Conservation (phyloP, 2,888 invertebrate species). For the Thereva unica region DNA sequence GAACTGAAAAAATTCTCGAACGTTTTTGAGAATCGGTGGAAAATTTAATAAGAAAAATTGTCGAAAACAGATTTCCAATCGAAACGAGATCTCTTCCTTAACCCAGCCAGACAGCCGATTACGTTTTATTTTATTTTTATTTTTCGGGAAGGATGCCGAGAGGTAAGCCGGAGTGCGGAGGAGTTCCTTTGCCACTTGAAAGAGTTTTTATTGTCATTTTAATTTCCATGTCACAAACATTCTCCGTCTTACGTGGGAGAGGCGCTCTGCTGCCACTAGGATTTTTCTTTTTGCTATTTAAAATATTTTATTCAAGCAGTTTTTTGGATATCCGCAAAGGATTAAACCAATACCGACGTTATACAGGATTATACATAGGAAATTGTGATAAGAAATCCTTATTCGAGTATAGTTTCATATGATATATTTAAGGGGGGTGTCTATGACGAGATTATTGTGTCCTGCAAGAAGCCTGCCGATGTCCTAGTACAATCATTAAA, state of each 20-base stretch:
- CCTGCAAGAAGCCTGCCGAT: too few species aligned
- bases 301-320: constrained; percentile 10
- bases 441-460: too few species aligned
- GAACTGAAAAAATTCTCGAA: too few species aligned
- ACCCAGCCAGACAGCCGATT: constrained; percentile 34
- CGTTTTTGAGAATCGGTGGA: not conserved
- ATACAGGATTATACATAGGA: too few species aligned
- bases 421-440: too few species aligned
- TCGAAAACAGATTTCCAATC: constrained; percentile 40
- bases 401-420: too few species aligned
- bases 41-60: constrained; percentile 42
- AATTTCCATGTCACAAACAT: constrained; percentile 41
- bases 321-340: constrained; percentile 2
- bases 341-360: too few species aligned
- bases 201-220: constrained; percentile 42
- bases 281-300: not conserved
- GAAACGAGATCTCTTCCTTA: constrained; percentile 10
- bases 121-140: constrained; percentile 25
- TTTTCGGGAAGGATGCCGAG: not conserved
- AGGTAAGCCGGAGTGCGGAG: constrained; percentile 25
- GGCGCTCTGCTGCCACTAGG: constrained; percentile 10
- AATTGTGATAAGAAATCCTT: too few species aligned
- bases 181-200: constrained; percentile 37
- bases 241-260: constrained; percentile 7
- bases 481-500: too few species aligned